These are phyloP conservation scores for Coregonus ussuriensis DNA, from an alignment of 2,797 vertebrate species.

Conservation along the genomic window DNA sequence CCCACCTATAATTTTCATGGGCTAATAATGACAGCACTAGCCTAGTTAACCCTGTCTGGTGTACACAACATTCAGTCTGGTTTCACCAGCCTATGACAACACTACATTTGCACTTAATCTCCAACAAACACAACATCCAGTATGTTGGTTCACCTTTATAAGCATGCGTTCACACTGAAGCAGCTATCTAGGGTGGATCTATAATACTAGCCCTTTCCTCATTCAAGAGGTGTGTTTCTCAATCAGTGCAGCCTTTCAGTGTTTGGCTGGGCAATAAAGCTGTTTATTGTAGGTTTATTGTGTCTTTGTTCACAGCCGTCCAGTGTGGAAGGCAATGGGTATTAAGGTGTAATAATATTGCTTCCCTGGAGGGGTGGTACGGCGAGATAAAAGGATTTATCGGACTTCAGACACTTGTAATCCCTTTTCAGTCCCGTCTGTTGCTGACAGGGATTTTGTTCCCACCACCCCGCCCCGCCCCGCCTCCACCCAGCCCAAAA, in stretches of 20 bases:
- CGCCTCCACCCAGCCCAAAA: background rate
- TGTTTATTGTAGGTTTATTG: conserved; percentile 28
- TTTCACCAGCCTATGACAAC: background rate
- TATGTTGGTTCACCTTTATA: background rate
- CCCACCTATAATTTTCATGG: background rate
- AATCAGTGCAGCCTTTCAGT: background rate
- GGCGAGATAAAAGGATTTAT: conserved; percentile 51
- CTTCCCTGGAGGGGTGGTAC: conserved; percentile 21
- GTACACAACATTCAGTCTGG: background rate
- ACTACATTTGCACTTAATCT: background rate
- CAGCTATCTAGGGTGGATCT: background rate
- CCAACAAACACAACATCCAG: background rate
- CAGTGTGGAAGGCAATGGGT: conserved; percentile 36
- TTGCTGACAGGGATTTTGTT: conserved; percentile 36
- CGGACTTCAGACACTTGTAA: conserved; percentile 51
- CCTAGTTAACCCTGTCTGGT: background rate
- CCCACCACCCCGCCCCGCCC: background rate
- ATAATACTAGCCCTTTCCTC: background rate
- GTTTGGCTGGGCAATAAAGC: conserved; percentile 16
- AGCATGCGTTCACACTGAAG: background rate
- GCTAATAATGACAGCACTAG: background rate
- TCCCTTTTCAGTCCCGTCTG: conserved; percentile 44
- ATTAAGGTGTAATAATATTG: conserved; percentile 38
- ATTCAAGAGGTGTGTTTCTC: background rate
- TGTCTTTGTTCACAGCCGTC: conserved; percentile 13